Evolutionary conservation across 1,140 invertebrate genomes (phyloP), one percentile per base, ranked within the genome.

Genomic region (Plectus sambesii): DNA sequence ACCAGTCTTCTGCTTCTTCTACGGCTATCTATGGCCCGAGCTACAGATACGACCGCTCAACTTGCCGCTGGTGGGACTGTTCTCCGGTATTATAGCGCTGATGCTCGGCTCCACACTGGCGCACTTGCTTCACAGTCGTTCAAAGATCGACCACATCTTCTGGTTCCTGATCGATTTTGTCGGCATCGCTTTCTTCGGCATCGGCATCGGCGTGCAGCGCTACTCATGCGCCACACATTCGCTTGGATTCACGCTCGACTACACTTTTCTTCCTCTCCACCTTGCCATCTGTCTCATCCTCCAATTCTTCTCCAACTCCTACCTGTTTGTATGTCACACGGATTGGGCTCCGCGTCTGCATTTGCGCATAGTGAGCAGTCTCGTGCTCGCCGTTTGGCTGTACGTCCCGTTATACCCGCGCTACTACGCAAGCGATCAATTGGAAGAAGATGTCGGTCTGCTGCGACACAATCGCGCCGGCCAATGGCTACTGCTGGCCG

Each of bases 81-180:
- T 62, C 38, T 22, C 49, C 24, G 59, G 60, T 8, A 45, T 59
- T 30, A 9, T 47, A 23, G 29, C 36, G 12, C 44, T 61, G 8
- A 43, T 61, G 12, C 27, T 61, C 17, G 50, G 56, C 23, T 62
- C 60, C 1, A 49, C 60, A 4, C 25, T 59, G 6, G 54, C 59
- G 40, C 59, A 61, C 49, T 37, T 61, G 22, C 40, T 63, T 35
- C 56, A 59, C 39, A 59, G 56, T 35, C 56, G 56, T n/a, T 59
- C 56, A 29, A 46, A 42, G 15, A 19, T 41, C 12, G 56, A 59
- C 26, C 59, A 61, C 36, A 38, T 61, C 12, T 61, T 62, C 48
- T 61, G 60, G 60, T 54, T 59, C 24, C 35, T 59, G 2, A 49
- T 61, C 15, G 59, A 61, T 36, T 61, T 61, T 40, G 41, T 47